phyloP scores from a whole-genome alignment of 2,888 invertebrate species.

The Hyles lineata region DNA sequence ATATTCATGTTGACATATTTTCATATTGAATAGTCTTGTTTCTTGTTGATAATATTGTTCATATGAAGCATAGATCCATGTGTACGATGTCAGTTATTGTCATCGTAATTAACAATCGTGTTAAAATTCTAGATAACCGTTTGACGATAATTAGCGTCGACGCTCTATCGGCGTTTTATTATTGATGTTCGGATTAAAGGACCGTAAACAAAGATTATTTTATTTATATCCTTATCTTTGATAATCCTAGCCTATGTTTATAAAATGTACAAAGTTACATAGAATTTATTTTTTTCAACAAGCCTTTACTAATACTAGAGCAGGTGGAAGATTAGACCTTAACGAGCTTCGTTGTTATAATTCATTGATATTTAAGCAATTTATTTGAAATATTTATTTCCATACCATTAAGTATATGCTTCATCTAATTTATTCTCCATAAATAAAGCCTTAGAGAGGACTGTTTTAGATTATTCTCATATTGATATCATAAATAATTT shows the following conservation, averaged over 20 bases:
- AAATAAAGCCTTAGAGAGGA: not conserved
- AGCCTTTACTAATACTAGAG: too few species aligned
- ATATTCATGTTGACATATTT: too few species aligned
- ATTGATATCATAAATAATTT: constrained; percentile 40
- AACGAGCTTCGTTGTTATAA: too few species aligned
- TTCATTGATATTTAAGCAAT: too few species aligned
- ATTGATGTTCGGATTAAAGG: not conserved
- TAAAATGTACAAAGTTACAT: not conserved
- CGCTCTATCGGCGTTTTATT: not conserved
- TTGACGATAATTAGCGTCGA: not conserved
- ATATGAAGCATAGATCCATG: too few species aligned
- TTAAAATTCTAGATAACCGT: not conserved
- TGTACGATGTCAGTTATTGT: too few species aligned
- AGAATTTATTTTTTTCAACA: not conserved
- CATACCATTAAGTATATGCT: not conserved
- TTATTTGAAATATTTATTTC: not conserved
- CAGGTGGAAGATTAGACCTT: too few species aligned
- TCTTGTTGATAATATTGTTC: too few species aligned
- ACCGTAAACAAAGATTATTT: not conserved
- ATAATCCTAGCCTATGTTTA: not conserved
- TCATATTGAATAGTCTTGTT: too few species aligned
- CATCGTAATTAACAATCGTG: too few species aligned
- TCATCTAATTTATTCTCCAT: not conserved
- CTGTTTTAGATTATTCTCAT: not conserved
- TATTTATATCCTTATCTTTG: not conserved